Percentiles rank a stretch among this genome's conserved stretches.
Evolutionary conservation across 2,113 vertebrate species (phyloP).

Genomic region (Oenanthe melanoleuca): DNA sequence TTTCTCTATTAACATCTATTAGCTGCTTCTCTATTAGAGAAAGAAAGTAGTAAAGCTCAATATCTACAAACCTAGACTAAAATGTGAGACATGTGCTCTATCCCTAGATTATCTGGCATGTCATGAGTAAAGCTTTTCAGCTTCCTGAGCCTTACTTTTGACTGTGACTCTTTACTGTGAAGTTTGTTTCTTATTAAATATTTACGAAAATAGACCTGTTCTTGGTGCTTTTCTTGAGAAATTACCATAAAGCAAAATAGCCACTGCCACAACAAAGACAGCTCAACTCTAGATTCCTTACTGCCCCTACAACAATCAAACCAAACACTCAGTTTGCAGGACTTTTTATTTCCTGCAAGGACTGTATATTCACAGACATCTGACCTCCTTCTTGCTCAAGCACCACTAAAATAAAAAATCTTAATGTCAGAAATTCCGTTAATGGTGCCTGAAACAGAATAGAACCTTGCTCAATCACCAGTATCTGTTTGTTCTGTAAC

Average conservation of each 20-base stretch:
- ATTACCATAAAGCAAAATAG: neutral
- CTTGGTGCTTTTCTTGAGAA: neutral
- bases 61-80: neutral
- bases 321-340: neutral
- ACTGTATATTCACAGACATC: conserved; percentile 8
- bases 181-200: neutral
- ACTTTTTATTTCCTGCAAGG: conserved; percentile 27
- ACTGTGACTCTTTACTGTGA: neutral
- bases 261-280: neutral
- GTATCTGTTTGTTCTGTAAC: conserved; percentile 1
- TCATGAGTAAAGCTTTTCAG: conserved; percentile 40
- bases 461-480: neutral
- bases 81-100: neutral
- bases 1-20: neutral
- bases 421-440: neutral
- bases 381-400: neutral
- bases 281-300: neutral
- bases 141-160: conserved; percentile 21
- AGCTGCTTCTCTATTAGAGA: neutral
- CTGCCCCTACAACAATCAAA: neutral
- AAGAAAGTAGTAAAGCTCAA: neutral
- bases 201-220: neutral
- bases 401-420: conserved; percentile 52
- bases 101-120: neutral
- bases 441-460: neutral